A percentile compares a stretch with the other conserved stretches of the same genome.
phyloP scores from a whole-genome alignment of 2,113 vertebrate genomes.

The Xyliphius kryptos region DNA sequence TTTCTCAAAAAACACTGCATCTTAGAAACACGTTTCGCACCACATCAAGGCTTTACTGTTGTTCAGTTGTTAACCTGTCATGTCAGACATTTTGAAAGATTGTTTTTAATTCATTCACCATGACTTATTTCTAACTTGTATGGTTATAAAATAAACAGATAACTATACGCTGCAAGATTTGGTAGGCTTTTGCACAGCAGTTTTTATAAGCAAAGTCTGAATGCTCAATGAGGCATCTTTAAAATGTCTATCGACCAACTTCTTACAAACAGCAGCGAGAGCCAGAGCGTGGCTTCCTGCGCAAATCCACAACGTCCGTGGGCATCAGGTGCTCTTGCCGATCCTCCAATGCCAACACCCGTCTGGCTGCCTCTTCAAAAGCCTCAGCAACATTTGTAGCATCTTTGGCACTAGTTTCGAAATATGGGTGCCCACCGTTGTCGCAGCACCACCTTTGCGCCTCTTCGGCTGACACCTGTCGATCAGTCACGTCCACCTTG shows the following conservation, averaged over 20 bases:
- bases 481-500: slow-evolving; percentile 82
- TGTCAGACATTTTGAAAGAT: no score
- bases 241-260: not conserved
- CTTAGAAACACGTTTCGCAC: no score
- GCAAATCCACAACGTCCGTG: slow-evolving; percentile 79
- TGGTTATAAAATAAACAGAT: no score
- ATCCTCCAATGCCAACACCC: slow-evolving; percentile 78
- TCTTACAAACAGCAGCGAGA: slow-evolving; percentile 78
- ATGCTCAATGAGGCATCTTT: slow-evolving; percentile 8
- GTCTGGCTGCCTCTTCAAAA: slow-evolving; percentile 89
- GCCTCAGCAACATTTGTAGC: slow-evolving; percentile 84
- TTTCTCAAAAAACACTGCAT: no score
- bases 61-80: no score
- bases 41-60: no score
- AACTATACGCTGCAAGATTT: no score
- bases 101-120: no score
- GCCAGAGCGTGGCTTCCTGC: slow-evolving; percentile 70
- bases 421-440: slow-evolving; percentile 88
- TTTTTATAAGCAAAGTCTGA: not conserved
- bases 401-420: slow-evolving; percentile 93
- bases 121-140: no score
- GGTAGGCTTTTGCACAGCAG: no score
- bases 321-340: slow-evolving; percentile 79
- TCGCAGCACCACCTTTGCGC: slow-evolving; percentile 85
- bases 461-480: slow-evolving; percentile 86